Evolutionary conservation across 2,113 vertebrate genomes (phyloP).

Genomic region (Sceloporus undulatus): DNA sequence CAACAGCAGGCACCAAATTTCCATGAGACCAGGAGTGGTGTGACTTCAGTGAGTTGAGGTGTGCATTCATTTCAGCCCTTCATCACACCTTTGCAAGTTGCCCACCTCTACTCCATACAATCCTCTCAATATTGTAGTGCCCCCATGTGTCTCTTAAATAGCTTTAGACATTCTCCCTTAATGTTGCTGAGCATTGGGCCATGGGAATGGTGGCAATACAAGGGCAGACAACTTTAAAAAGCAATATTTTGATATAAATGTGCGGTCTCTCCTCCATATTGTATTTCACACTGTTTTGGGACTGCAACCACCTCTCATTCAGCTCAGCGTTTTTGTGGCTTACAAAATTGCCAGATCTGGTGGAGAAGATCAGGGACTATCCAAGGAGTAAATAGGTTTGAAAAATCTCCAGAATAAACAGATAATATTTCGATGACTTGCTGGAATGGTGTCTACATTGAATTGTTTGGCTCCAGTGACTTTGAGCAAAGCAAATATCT

Average conservation of each 20-base stretch:
- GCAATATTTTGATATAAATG: neutral
- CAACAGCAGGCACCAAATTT: too few relatives aligned
- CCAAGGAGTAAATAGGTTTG: neutral
- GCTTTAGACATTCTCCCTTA: neutral
- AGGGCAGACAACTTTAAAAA: neutral
- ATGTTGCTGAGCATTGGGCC: neutral
- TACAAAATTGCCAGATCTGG: neutral
- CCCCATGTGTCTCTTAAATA: neutral
- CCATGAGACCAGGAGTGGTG: too few relatives aligned
- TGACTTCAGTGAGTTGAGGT: too few relatives aligned
- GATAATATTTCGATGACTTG: neutral
- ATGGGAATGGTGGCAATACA: neutral
- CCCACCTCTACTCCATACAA: too few relatives aligned
- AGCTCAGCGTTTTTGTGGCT: neutral
- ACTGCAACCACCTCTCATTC: neutral
- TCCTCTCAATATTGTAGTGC: too few relatives aligned
- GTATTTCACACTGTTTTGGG: neutral
- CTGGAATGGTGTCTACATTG: neutral
- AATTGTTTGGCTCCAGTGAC: neutral
- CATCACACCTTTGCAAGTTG: too few relatives aligned
- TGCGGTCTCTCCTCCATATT: neutral
- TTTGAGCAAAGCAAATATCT: neutral
- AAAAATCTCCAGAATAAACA: neutral
- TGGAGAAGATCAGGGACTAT: neutral
- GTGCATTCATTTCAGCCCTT: too few relatives aligned